Conservation (phyloP, 2,113 vertebrate genomes). For the Oriolus oriolus region DNA sequence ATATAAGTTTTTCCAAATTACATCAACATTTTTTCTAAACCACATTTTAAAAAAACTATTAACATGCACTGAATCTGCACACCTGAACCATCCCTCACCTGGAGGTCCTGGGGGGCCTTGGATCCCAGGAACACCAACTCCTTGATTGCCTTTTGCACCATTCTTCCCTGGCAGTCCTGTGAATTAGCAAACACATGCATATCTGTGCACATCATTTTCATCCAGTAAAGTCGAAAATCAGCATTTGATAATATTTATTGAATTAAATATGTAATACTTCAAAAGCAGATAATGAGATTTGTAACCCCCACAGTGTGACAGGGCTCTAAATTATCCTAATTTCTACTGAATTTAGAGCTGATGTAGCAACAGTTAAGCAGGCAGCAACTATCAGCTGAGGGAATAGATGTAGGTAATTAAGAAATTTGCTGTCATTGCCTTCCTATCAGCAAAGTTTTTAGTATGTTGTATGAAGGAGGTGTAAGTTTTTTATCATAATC, state of each 20-base stretch:
- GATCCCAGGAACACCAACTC: conserved; percentile 79
- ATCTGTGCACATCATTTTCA: neutral
- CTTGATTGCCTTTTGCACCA: conserved; percentile 85
- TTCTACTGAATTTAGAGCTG: neutral
- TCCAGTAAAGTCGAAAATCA: neutral
- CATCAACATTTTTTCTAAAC: neutral
- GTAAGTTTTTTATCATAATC: neutral
- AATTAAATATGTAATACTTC: neutral
- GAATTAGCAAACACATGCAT: conserved; percentile 14
- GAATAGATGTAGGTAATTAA: neutral
- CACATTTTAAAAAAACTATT: neutral
- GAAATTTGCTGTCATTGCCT: neutral
- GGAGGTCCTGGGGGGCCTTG: conserved; percentile 84
- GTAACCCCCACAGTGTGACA: neutral
- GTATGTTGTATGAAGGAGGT: neutral
- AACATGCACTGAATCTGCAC: neutral
- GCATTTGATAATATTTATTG: neutral
- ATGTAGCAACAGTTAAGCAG: neutral
- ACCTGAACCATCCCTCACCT: conserved; percentile 71
- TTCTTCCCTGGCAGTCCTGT: conserved; percentile 85
- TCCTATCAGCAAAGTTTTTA: neutral
- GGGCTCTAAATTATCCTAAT: neutral
- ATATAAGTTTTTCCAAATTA: neutral
- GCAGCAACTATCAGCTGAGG: neutral
- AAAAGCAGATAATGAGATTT: neutral